Evolutionary conservation across 2,113 vertebrate genomes (phyloP).

Genomic region (Hepsetus odoe): DNA sequence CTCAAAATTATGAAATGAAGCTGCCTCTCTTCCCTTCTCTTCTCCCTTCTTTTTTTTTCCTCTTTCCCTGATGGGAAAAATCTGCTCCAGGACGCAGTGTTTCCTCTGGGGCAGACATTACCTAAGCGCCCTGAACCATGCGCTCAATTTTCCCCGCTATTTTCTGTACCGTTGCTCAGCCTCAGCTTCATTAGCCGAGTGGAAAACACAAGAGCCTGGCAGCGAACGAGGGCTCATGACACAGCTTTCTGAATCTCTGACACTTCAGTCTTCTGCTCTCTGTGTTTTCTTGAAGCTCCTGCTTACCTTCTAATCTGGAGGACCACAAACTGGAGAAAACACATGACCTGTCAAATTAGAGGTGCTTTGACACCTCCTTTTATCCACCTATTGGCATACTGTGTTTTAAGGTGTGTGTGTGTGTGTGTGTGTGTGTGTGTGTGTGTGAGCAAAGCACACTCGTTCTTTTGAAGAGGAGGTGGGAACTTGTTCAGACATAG

Average conservation of each 20-base stretch:
- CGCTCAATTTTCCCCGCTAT: background rate
- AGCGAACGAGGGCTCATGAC: constrained; percentile 12
- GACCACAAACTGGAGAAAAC: background rate
- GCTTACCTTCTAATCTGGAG: background rate
- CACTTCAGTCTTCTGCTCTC: too few species aligned
- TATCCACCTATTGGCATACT: background rate
- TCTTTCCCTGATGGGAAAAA: constrained; percentile 29
- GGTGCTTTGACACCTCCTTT: constrained; percentile 6
- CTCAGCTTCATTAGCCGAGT: constrained; percentile 11
- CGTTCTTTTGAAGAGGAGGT: constrained; percentile 11
- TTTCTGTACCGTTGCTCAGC: background rate
- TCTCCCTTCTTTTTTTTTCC: background rate
- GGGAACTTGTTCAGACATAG: constrained; percentile 28
- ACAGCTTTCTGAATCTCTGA: constrained; percentile 31
- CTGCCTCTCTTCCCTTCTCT: background rate
- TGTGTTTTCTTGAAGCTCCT: constrained; percentile 1
- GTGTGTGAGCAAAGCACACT: too few species aligned
- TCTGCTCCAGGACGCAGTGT: constrained; percentile 45
- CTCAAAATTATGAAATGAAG: background rate
- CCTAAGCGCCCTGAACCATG: constrained; percentile 60
- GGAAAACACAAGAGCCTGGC: constrained; percentile 18
- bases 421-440: background rate
- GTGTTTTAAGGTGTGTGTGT: background rate
- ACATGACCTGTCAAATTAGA: constrained; percentile 40
- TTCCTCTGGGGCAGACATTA: constrained; percentile 73